Percentiles rank a stretch among this genome's conserved stretches.
These are phyloP conservation scores for Gonioctena quinquepunctata DNA, from an alignment of 1,140 invertebrate species.

Conservation along the genomic window DNA sequence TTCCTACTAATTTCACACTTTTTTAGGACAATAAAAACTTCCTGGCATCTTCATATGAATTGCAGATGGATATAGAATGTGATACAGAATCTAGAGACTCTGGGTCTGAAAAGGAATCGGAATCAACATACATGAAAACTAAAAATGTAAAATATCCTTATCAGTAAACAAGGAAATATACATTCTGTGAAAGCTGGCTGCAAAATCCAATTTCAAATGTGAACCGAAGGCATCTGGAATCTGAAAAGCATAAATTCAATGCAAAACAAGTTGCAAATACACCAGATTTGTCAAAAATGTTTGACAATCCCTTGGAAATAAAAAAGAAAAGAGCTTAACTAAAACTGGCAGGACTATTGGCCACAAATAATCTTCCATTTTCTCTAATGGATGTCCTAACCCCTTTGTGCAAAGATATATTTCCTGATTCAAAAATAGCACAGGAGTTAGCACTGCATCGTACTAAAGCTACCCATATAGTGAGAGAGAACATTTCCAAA, in stretches of 20 bases:
- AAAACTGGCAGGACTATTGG: slow-evolving; percentile 13
- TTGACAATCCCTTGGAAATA: neutral
- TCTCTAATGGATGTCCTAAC: slow-evolving; percentile 16
- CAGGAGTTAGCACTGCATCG: slow-evolving; percentile 6
- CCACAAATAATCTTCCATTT: slow-evolving; percentile 25
- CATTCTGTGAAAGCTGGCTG: neutral
- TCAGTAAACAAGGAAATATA: slow-evolving; percentile 1
- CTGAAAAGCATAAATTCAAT: neutral
- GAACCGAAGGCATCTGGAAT: neutral
- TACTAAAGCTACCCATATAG: slow-evolving; percentile 21
- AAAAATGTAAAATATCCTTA: no score
- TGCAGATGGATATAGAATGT: no score
- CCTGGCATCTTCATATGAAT: no score
- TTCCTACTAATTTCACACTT: no score
- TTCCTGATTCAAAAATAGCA: slow-evolving; percentile 23
- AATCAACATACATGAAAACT: no score
- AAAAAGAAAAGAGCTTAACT: slow-evolving; percentile 15
- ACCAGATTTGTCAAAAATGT: neutral
- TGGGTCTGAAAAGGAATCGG: no score
- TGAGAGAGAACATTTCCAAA: slow-evolving; percentile 14
- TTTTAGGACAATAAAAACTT: no score
- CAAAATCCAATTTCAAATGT: neutral
- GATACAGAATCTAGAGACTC: no score
- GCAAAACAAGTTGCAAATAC: neutral
- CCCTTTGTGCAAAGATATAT: slow-evolving; percentile 17